Evolutionary conservation across 2,888 invertebrate species (phyloP), one percentile per base, ranked within the genome.

Genomic region (Temnothorax unifasciatus): DNA sequence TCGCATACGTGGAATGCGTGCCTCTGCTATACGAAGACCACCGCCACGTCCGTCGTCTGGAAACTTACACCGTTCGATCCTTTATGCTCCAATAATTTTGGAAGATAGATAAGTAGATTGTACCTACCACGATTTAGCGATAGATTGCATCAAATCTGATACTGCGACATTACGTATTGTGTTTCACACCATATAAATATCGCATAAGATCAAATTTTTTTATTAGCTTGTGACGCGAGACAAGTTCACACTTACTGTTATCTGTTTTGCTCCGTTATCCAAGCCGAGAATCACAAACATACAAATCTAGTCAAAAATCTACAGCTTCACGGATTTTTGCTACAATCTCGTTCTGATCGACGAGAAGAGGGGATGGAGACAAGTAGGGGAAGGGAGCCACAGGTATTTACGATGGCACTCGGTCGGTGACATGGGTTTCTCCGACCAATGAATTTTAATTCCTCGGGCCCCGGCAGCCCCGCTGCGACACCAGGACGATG

Each of bases 361-460:
- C 2, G 47, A 25, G 57, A 85, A 82, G 75, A 15, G 66, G 38
- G 50, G 52, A 47, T 25, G 41, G n/a, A 15, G 18, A 29, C 15
- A 54, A 38, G n/a, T 61, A 21, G 61, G 15, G 25, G 61, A 18
- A n/a, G 18, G 50, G 47, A 63, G n/a, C 61, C 73, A 11, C 87
- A 90, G 94, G 93, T 94, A 94, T 94, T 94, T 94, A 94, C 94
- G 94, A 94, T 93, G 94, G 94, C 94, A 94, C 93, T 94, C 92
- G 93, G 90, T 92, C 92, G 92, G 93, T 94, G 94, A 94, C 94
- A 94, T 93, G 94, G 94, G 94, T 94, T 94, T 93, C 93, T 91
- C 92, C 91, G 93, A 92, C 94, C 94, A 93, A 94, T 94, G 94
- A 94, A 94, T 94, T 94, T 94, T 94, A 94, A 94, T 94, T 94